phyloP scores from a whole-genome alignment of 1,140 invertebrate genomes.

The Hormaphis cornu region DNA sequence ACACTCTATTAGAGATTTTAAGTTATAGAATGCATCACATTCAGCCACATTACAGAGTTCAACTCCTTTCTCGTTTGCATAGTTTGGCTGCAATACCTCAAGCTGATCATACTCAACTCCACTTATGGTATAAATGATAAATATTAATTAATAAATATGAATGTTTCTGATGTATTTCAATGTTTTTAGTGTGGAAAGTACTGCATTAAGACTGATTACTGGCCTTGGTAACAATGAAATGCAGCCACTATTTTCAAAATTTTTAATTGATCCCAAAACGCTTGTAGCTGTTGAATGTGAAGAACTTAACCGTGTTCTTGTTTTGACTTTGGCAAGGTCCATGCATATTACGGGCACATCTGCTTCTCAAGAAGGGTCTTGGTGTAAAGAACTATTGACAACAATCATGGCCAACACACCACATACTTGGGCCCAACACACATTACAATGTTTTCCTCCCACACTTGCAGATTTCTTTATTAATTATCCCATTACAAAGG shows the following conservation, averaged over 20 bases:
- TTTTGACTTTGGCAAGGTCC: constrained; percentile 83
- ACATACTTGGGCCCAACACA: constrained; percentile 87
- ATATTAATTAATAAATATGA: too few species aligned
- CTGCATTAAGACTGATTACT: constrained; percentile 62
- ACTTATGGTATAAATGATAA: constrained; percentile 60
- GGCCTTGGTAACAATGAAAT: constrained; percentile 82
- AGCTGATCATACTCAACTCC: constrained; percentile 88
- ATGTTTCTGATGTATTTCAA: too few species aligned
- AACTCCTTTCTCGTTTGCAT: constrained; percentile 79
- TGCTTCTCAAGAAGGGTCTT: constrained; percentile 60
- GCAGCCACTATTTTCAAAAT: constrained; percentile 76
- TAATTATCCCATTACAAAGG: constrained; percentile 70
- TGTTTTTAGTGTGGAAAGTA: constrained; percentile 76
- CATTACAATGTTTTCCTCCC: constrained; percentile 80
- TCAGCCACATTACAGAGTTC: constrained; percentile 86
- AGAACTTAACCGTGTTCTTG: constrained; percentile 82
- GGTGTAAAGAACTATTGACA: constrained; percentile 82
- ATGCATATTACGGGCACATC: constrained; percentile 71
- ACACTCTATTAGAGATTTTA: constrained; percentile 93
- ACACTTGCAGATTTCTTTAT: constrained; percentile 79
- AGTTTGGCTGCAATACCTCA: constrained; percentile 79
- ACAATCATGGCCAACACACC: constrained; percentile 90
- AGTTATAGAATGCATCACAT: constrained; percentile 92
- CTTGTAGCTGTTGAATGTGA: constrained; percentile 87
- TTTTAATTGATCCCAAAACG: constrained; percentile 77